Conservation (phyloP, 2,888 invertebrate genomes). For the Invenusta paracnida region DNA sequence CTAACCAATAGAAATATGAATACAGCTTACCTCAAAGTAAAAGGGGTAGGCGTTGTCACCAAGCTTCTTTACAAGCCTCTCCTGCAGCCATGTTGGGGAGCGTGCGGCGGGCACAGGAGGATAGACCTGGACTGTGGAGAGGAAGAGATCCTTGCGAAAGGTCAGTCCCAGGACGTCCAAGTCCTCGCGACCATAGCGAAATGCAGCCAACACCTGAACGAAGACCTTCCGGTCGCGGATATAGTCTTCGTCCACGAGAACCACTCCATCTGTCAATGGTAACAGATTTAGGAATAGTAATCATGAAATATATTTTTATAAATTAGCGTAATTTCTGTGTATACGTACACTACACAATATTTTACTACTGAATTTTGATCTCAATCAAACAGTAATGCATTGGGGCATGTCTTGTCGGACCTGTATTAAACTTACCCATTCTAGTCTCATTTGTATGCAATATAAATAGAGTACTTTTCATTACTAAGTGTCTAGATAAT, state of each 20-base stretch:
- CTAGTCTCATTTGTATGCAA: too few species aligned
- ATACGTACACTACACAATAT: too few species aligned
- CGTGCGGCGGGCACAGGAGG: slow-evolving; percentile 48
- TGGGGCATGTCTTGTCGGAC: too few species aligned
- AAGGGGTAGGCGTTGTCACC: slow-evolving; percentile 96
- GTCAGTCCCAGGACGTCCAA: slow-evolving; percentile 92
- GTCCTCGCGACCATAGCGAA: slow-evolving; percentile 96
- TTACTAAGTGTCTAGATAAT: too few species aligned
- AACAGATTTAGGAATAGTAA: too few species aligned
- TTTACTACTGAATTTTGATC: too few species aligned
- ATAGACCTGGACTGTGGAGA: slow-evolving; percentile 75
- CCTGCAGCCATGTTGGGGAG: slow-evolving; percentile 77
- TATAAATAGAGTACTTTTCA: too few species aligned
- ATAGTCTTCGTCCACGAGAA: slow-evolving; percentile 93
- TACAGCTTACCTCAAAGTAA: slow-evolving; percentile 63
- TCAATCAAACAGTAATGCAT: too few species aligned
- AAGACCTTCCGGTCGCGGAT: slow-evolving; percentile 91
- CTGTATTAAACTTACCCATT: too few species aligned
- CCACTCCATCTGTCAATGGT: slow-evolving; percentile 75
- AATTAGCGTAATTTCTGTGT: too few species aligned
- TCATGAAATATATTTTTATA: too few species aligned
- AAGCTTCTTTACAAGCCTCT: slow-evolving; percentile 88
- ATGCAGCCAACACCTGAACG: slow-evolving; percentile 92
- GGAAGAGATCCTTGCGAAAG: slow-evolving; percentile 92
- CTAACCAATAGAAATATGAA: too few species aligned